Percentiles rank a stretch among this genome's conserved stretches.
Evolutionary conservation across 2,888 invertebrate genomes (phyloP).

Genomic region (Mystacides longicornis): DNA sequence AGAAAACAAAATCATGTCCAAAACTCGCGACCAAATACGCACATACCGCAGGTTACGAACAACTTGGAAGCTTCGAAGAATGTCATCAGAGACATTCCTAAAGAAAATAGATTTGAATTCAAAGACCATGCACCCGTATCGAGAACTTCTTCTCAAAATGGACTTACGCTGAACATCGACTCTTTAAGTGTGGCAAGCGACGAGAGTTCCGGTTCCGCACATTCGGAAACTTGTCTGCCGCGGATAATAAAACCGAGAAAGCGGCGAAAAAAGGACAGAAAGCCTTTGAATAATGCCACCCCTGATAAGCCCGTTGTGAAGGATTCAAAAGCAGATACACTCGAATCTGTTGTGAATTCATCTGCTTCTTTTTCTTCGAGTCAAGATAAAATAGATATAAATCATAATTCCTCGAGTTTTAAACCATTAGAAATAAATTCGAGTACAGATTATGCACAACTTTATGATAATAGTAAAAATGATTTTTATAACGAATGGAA

Average conservation of each 20-base stretch:
- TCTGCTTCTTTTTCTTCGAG: constrained; percentile 31
- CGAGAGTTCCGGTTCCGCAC: constrained; percentile 61
- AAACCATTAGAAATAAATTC: constrained; percentile 10
- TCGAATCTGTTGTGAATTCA: constrained; percentile 27
- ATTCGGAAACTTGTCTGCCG: constrained; percentile 71
- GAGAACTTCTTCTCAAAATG: constrained; percentile 31
- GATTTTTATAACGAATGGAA: constrained; percentile 4
- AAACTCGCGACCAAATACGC: constrained; percentile 18
- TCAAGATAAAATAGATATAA: constrained; percentile 24
- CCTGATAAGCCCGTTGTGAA: constrained; percentile 4
- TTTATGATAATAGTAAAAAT: constrained; percentile 9
- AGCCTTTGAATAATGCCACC: constrained; percentile 49
- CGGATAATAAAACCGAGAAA: constrained; percentile 85
- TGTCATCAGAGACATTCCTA: constrained; percentile 36
- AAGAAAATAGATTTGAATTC: constrained; percentile 35
- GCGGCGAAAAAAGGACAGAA: constrained; percentile 82
- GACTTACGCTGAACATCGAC: constrained; percentile 52
- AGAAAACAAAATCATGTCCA: constrained; percentile 17
- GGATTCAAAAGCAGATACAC: constrained; percentile 20
- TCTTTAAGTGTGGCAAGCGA: constrained; percentile 68
- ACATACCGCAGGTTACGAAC: constrained; percentile 29
- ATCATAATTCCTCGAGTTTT: constrained; percentile 10
- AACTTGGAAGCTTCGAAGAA: constrained; percentile 35
- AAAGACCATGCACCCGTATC: constrained; percentile 29
- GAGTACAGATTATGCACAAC: constrained; percentile 8